Percentiles rank a stretch among this genome's conserved stretches.
Evolutionary conservation across 2,888 invertebrate genomes (phyloP).

Genomic region (Hydrotaea diabolus): DNA sequence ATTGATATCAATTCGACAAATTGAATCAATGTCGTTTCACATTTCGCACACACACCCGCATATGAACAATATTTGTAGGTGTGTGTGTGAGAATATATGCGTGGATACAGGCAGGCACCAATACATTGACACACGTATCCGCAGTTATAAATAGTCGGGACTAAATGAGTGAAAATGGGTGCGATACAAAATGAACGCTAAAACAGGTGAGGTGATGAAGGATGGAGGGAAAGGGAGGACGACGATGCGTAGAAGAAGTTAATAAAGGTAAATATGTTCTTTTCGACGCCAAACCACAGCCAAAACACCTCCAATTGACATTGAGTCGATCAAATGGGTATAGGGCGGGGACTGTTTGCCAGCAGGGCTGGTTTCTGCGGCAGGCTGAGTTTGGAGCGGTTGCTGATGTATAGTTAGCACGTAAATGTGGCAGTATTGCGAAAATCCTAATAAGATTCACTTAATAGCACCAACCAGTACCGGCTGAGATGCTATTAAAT

Average conservation of each 20-base stretch:
- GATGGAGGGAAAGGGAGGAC: not conserved
- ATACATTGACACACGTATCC: slow-evolving; percentile 14
- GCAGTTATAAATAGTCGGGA: not conserved
- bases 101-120: not conserved
- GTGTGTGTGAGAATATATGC: not conserved
- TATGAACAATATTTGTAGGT: not conserved
- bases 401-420: not conserved
- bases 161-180: slow-evolving; percentile 20
- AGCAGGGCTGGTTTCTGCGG: not conserved
- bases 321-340: not conserved
- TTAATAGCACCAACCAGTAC: not conserved
- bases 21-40: slow-evolving; percentile 25
- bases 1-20: slow-evolving; percentile 24
- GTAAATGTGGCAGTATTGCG: not conserved
- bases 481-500: too few relatives aligned
- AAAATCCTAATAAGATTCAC: slow-evolving; percentile 8
- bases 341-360: not conserved
- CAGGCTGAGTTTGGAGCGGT: not conserved
- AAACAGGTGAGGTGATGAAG: not conserved
- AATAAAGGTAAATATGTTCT: slow-evolving; percentile 39
- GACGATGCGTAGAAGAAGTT: slow-evolving; percentile 3
- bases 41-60: not conserved
- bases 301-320: slow-evolving; percentile 21
- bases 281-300: not conserved
- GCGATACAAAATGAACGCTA: not conserved